Evolutionary conservation across 2,888 invertebrate genomes (phyloP), one percentile per base, ranked within the genome.

Genomic region (Spisula solida): DNA sequence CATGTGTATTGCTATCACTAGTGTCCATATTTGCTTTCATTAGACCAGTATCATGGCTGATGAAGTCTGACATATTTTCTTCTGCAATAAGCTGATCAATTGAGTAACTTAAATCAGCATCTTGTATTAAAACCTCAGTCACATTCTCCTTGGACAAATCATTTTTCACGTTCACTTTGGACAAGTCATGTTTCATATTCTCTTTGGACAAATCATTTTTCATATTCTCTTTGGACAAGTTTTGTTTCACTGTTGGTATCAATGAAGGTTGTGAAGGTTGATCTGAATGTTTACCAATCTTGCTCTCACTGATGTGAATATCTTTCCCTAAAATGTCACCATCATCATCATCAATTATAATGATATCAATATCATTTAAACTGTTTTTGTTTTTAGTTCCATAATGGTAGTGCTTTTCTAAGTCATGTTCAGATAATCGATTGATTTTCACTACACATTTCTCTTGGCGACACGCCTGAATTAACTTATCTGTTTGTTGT

Each of bases 371-470:
- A 34, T 81, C 83, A 66, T 5, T 1, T 75, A 34, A 16, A 12
- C 29, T 66, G 8, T 75, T 75, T 34, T 79, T 34, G 10, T 56
- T 80, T n/a, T 29, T n/a, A 18, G 1, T 18, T 55, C 18, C 78
- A 25, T 18, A 1, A 34, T 31, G 14, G 31, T 31, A 75, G 34
- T 88, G 82, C 34, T 86, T 79, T 47, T 83, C 83, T 12, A 89
- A 81, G 48, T 86, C 89, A 29, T 86, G 48, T 51, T 83, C 51
- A 34, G 86, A 86, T 20, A 89, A 41, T 79, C 89, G 81, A 12
- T 25, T 75, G 14, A 90, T 47, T 47, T 81, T 85, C 2, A 90
- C 85, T 5, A 78, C 56, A 70, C 89, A 90, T 29, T 60, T 18
- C 60, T 79, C 55, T 31, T 56, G 18, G n/a, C 75, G 75, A 25